phyloP scores from a whole-genome alignment of 2,113 vertebrate species.

The Meriones unguiculatus region DNA sequence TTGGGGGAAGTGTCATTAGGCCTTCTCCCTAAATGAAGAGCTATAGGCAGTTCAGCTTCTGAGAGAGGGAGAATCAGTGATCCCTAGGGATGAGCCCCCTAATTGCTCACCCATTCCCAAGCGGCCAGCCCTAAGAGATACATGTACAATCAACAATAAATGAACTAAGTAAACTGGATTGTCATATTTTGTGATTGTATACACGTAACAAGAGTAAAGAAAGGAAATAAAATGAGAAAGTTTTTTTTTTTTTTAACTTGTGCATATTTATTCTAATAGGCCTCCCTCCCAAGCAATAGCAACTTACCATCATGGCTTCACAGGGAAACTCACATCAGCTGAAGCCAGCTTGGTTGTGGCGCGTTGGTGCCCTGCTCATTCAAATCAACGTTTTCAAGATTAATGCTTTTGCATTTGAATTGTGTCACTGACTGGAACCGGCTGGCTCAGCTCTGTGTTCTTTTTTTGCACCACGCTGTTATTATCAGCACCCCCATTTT shows the following conservation, averaged over 20 bases:
- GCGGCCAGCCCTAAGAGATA: neutral
- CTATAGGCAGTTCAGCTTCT: neutral
- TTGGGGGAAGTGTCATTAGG: neutral
- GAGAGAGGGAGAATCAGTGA: neutral
- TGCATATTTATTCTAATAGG: constrained; percentile 12
- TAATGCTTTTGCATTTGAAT: constrained; percentile 54
- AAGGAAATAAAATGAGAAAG: neutral
- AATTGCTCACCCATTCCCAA: neutral
- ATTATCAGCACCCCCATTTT: constrained; percentile 60
- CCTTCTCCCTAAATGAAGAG: neutral
- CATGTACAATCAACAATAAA: neutral
- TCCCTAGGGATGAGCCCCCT: neutral
- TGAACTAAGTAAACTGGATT: neutral
- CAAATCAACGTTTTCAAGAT: constrained; percentile 30
- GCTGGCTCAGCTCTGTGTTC: neutral
- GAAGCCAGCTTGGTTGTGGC: neutral
- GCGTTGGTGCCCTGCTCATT: neutral
- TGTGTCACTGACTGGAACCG: neutral
- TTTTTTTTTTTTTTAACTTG: neutral
- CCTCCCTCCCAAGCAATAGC: neutral
- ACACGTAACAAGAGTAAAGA: neutral
- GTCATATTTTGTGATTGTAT: neutral
- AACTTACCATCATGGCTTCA: constrained; percentile 23
- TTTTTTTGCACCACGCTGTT: constrained; percentile 16
- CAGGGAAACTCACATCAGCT: neutral